Percentiles rank a stretch among this genome's conserved stretches.
Evolutionary conservation across 2,113 vertebrate genomes (phyloP).

Genomic region (Menura novaehollandiae): DNA sequence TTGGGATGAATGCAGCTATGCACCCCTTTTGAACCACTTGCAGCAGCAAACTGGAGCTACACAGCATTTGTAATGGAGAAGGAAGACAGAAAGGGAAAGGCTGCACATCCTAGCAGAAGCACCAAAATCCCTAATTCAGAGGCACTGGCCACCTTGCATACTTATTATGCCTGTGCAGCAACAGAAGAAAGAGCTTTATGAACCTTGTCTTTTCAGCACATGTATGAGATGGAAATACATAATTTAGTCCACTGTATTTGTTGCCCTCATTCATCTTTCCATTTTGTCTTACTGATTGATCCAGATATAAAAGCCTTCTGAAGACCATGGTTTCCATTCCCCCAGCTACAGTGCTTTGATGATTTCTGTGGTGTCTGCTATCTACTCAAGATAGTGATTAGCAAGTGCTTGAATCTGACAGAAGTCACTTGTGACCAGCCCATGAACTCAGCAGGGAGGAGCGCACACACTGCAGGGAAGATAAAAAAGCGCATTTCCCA

Average conservation of each 20-base stretch:
- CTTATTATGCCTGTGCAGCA: background rate
- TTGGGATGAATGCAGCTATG: background rate
- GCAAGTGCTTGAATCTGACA: conserved; percentile 58
- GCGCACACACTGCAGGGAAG: background rate
- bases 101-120: background rate
- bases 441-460: conserved; percentile 58
- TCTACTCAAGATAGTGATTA: conserved; percentile 58
- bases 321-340: conserved; percentile 30
- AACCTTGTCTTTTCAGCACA: background rate
- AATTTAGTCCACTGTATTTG: conserved; percentile 7
- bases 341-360: conserved; percentile 39
- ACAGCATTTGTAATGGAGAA: background rate
- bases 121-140: background rate
- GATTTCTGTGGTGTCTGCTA: conserved; percentile 52
- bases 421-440: conserved; percentile 62
- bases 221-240: conserved; percentile 12
- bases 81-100: background rate
- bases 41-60: background rate
- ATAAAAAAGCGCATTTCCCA: conserved; percentile 36
- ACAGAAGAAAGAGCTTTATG: background rate
- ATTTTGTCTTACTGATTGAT: conserved; percentile 33
- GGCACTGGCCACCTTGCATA: background rate
- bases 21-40: background rate
- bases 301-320: conserved; percentile 31
- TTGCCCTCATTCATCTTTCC: conserved; percentile 31